Conservation (phyloP, 2,888 invertebrate species). For the Drosophila longiperda region DNA sequence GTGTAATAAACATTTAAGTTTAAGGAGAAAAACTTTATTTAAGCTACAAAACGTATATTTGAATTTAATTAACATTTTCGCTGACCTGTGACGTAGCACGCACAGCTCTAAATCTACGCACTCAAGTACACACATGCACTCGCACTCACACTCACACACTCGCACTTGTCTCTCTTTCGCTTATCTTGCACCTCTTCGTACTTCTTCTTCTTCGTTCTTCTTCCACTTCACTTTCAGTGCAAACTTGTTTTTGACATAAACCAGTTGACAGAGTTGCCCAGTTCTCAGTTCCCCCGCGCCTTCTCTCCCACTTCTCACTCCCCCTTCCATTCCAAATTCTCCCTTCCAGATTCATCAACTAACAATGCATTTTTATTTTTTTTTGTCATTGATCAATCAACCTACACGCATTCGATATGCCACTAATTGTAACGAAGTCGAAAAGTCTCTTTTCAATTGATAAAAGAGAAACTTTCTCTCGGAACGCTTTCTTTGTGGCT, state of each 20-base stretch:
- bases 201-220: slow-evolving; percentile 22
- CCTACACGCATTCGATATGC: slow-evolving; percentile 36
- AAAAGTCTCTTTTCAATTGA: slow-evolving; percentile 56
- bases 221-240: slow-evolving; percentile 71
- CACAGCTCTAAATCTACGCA: slow-evolving; percentile 14
- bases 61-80: background rate
- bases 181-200: slow-evolving; percentile 27
- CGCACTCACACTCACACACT: no score
- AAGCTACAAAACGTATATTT: background rate
- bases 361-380: slow-evolving; percentile 23
- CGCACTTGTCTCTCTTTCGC: slow-evolving; percentile 13
- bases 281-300: background rate
- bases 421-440: slow-evolving; percentile 59
- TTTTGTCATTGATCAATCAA: slow-evolving; percentile 11
- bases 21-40: background rate
- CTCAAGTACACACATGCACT: slow-evolving; percentile 1
- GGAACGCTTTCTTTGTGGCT: slow-evolving; percentile 49
- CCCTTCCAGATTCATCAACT: slow-evolving; percentile 1
- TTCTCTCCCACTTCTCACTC: background rate
- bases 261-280: slow-evolving; percentile 54
- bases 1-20: background rate
- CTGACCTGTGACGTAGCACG: background rate
- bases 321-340: background rate
- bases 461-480: slow-evolving; percentile 71
- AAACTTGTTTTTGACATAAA: slow-evolving; percentile 65